phyloP scores from a whole-genome alignment of 2,113 vertebrate species.

The Geococcyx californianus region DNA sequence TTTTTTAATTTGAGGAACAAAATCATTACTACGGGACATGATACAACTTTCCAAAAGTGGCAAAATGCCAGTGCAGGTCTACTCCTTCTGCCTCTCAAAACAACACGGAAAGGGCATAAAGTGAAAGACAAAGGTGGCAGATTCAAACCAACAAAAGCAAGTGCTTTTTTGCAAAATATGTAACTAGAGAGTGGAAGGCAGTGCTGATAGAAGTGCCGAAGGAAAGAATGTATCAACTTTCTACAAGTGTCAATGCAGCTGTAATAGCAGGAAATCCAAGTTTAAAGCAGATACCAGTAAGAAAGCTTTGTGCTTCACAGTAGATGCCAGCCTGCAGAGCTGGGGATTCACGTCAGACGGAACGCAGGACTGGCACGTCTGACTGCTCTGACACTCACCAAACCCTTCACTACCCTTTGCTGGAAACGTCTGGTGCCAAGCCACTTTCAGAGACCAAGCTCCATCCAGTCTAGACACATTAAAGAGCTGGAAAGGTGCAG shows the following conservation, averaged over 20 bases:
- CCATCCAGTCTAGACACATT: neutral
- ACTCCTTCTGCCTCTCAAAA: neutral
- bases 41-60: neutral
- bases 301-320: neutral
- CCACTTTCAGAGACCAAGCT: neutral
- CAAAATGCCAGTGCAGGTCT: fast-evolving
- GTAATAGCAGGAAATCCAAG: neutral
- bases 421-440: neutral
- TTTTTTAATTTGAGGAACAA: neutral
- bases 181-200: constrained; percentile 4
- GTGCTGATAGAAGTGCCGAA: neutral
- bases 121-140: neutral
- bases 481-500: neutral
- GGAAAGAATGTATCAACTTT: neutral
- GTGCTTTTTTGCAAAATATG: neutral
- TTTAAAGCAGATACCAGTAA: neutral
- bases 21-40: neutral
- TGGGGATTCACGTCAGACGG: fast-evolving
- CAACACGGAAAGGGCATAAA: neutral
- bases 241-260: neutral
- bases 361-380: neutral
- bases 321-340: neutral
- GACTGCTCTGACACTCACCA: fast-evolving
- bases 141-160: constrained; percentile 16
- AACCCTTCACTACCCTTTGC: neutral